Percentiles rank a stretch among this genome's conserved stretches.
phyloP scores from a whole-genome alignment of 2,113 vertebrate genomes.

The Etia nguti region DNA sequence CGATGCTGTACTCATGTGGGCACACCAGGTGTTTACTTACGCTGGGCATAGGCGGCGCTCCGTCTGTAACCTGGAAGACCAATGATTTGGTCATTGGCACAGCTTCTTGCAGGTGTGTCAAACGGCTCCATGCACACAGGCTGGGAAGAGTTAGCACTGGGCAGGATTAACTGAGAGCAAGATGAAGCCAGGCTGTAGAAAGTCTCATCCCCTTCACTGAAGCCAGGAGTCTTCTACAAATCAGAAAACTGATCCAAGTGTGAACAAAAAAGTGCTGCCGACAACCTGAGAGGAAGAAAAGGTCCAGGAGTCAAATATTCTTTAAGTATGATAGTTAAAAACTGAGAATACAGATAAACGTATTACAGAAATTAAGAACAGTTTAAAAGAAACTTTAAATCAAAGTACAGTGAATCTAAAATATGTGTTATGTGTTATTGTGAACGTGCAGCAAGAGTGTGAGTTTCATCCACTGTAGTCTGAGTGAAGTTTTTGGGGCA shows the following conservation, averaged over 20 bases:
- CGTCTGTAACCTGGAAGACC: constrained; percentile 86
- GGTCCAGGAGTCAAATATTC: background rate
- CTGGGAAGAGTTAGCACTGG: too few relatives aligned
- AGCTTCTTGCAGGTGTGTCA: constrained; percentile 17
- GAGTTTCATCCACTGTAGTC: constrained; percentile 77
- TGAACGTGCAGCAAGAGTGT: background rate
- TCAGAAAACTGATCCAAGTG: background rate
- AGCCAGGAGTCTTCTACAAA: constrained; percentile 69
- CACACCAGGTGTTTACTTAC: constrained; percentile 41
- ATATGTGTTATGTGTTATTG: too few relatives aligned
- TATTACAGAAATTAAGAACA: too few relatives aligned
- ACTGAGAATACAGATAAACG: background rate
- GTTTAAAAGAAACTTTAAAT: background rate
- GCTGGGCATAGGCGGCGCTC: constrained; percentile 65
- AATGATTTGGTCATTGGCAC: constrained; percentile 66
- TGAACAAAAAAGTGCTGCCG: background rate
- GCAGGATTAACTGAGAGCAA: too few relatives aligned
- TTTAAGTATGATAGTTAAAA: background rate
- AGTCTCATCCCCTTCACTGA: constrained; percentile 60
- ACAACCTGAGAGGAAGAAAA: background rate
- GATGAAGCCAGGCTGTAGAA: constrained; percentile 74
- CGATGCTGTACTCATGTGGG: too few relatives aligned
- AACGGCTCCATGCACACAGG: constrained; percentile 64
- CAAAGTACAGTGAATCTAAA: background rate
- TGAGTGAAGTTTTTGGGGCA: constrained; percentile 74